Base-by-base conservation (phyloP, 2,797 vertebrate genomes). In the Rhinogobio ventralis region DNA sequence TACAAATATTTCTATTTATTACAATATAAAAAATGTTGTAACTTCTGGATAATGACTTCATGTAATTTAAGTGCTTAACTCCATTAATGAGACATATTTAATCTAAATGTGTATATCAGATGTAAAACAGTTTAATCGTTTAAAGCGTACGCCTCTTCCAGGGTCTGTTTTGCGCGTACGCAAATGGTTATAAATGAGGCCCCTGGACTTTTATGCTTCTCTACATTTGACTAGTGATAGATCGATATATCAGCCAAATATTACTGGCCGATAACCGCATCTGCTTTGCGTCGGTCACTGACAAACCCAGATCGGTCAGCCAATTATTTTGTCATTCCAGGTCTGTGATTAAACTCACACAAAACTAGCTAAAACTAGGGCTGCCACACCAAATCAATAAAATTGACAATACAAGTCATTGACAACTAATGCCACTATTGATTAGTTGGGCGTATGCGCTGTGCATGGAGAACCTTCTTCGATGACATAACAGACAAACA, bases 131-230 rank as follows among this genome's bases (percentile, higher is more conserved):
- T 30, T 30, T 30, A 30, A 30, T 30, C 30, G 30, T 30, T 30
- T 30, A 30, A 30, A 30, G 33, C 3, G 33, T 33, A 33, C 2
- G 33, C 33, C 33, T 33, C 33, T 33, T 33, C 33, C 33, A 33
- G 33, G 33, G 33, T 33, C 33, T 33, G 33, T 33, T 33, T 33
- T 33, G 33, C 3, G 33, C 2, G 33, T 33, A 33, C 33, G 33
- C 33, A n/a, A 33, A 33, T 3, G 33, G 33, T 33, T 33, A 33
- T 33, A 33, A 33, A 33, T 33, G 2, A 33, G 33, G 33, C 33
- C 33, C 33, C 33, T 33, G 74, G 23, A 76, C 74, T 60, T 69
- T 51, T 45, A 17, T 49, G 71, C 46, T 51, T 74, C 46, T 74
- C 46, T 51, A 74, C 46, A 51, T 74, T 42, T 57, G 53, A 60